phyloP scores from a whole-genome alignment of 2,888 invertebrate species.

The Crocallis elinguaria region DNA sequence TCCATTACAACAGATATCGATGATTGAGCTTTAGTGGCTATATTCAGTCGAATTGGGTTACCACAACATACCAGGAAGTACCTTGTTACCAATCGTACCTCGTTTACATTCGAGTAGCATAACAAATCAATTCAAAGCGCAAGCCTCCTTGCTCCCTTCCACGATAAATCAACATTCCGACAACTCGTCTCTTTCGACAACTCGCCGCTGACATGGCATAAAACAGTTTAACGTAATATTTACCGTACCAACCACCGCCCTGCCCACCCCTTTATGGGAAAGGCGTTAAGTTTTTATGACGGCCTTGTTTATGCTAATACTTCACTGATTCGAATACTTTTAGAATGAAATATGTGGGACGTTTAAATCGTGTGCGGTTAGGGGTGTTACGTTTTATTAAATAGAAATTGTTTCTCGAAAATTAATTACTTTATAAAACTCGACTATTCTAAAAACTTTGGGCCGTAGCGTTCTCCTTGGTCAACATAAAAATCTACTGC shows the following conservation, averaged over 20 bases:
- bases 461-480: too few relatives aligned
- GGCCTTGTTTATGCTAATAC: slow-evolving; percentile 50
- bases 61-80: slow-evolving; percentile 13
- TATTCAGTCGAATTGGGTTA: slow-evolving; percentile 6
- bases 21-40: slow-evolving; percentile 14
- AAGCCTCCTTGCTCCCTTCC: slow-evolving; percentile 29
- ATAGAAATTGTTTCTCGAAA: not conserved
- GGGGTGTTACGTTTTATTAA: slow-evolving; percentile 17
- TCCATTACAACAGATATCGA: too few relatives aligned
- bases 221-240: slow-evolving; percentile 47
- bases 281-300: slow-evolving; percentile 55
- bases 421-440: too few relatives aligned
- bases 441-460: too few relatives aligned
- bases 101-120: slow-evolving; percentile 25
- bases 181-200: slow-evolving; percentile 21
- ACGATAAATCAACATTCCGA: slow-evolving; percentile 37
- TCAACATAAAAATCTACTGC: too few relatives aligned
- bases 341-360: slow-evolving; percentile 47
- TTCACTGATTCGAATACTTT: slow-evolving; percentile 49
- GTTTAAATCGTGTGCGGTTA: slow-evolving; percentile 43
- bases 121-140: slow-evolving; percentile 41
- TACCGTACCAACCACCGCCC: slow-evolving; percentile 47
- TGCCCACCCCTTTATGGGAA: slow-evolving; percentile 38
- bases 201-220: slow-evolving; percentile 41
- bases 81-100: slow-evolving; percentile 15